Base-by-base conservation (phyloP, 2,888 invertebrate genomes). In the Tetramorium bicarinatum region DNA sequence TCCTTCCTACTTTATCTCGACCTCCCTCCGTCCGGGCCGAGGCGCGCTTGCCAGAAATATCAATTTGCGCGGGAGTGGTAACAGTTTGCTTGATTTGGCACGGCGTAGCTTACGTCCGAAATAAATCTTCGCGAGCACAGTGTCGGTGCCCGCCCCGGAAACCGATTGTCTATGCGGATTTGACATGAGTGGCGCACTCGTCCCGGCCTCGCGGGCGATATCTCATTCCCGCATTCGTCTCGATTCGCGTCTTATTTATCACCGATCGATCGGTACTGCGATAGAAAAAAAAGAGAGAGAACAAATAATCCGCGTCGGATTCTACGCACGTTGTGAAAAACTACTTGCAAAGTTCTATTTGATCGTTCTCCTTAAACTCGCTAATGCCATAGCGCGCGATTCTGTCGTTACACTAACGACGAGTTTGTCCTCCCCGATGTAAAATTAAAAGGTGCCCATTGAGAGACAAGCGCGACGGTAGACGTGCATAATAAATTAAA, bases 71-170 rank as follows among this genome's bases (percentile, higher is more conserved):
- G 75, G 87, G 88, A 90, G 91, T 90, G 92, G 92, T 91, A 92
- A 93, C 92, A 93, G 93, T 93, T 93, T 92, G 92, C 91, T 91
- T 91, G 89, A 91, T 92, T 91, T 91, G 91, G 91, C 92, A 89
- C 88, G 87, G 84, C 54, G 82, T 67, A 38, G 84, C 87, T 90
- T 91, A 88, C 88, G 87, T 87, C 82, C 85, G 88, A 91, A 88
- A 91, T 91, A 91, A 91, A 91, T 92, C 90, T 89, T 80, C 84
- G 80, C 29, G 62, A 62, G 41, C 52, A 64, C 61, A 41, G 64
- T 59, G 74, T 62, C 82, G 82, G 44, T 56, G 66, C 44, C 64
- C 77, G 77, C 59, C 61, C 79, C 56, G 76, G 71, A 71, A 80
- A 83, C 62, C 83, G 87, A 87, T 88, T 82, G 85, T 84, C 84